Conservation (phyloP, 2,888 invertebrate genomes). For the Mycogona germanica region DNA sequence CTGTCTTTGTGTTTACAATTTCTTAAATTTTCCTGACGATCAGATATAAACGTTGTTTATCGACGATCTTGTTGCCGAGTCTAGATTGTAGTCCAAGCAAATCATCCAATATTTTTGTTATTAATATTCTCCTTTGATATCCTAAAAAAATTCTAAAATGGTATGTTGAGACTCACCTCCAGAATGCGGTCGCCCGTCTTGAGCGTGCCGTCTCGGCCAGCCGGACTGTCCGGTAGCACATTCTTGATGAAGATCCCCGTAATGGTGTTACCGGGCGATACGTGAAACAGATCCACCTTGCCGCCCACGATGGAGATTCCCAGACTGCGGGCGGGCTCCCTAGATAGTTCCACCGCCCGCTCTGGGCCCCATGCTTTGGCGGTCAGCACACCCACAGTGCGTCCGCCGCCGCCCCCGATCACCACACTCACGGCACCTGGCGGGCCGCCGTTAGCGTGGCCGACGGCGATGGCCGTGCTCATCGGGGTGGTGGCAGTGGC, state of each 20-base stretch:
- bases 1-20: too few relatives aligned
- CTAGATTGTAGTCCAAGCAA: too few relatives aligned
- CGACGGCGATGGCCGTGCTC: slow-evolving; percentile 11
- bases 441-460: too few relatives aligned
- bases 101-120: too few relatives aligned
- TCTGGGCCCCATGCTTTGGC: slow-evolving; percentile 60
- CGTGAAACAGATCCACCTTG: slow-evolving; percentile 68
- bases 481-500: slow-evolving; percentile 10
- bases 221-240: slow-evolving; percentile 86
- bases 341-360: slow-evolving; percentile 54
- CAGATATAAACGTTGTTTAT: too few relatives aligned
- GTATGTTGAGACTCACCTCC: slow-evolving; percentile 45
- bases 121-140: background rate
- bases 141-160: background rate
- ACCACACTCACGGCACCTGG: too few relatives aligned
- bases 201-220: slow-evolving; percentile 63
- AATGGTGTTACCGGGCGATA: slow-evolving; percentile 53
- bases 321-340: slow-evolving; percentile 65
- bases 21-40: too few relatives aligned
- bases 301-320: slow-evolving; percentile 97
- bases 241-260: slow-evolving; percentile 97
- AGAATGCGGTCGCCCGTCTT: slow-evolving; percentile 79
- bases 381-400: slow-evolving; percentile 5
- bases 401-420: too few relatives aligned
- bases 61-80: too few relatives aligned